Conservation (phyloP, 2,113 vertebrate species). For the Gnathonemus longibarbis region DNA sequence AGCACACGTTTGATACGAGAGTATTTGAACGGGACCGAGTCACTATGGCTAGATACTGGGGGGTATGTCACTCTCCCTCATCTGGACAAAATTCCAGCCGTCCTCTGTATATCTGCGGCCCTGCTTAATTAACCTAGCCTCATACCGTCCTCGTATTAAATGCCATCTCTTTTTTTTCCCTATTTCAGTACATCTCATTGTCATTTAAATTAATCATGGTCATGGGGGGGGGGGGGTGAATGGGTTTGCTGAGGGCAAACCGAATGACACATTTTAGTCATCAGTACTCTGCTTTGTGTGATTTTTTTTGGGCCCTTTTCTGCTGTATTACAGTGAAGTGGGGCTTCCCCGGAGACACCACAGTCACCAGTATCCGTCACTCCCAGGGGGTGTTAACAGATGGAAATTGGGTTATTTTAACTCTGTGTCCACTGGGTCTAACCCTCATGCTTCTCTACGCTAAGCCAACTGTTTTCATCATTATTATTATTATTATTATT, state of each 20-base stretch:
- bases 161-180: background rate
- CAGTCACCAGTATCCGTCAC: background rate
- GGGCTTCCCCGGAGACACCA: background rate
- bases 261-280: background rate
- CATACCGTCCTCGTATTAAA: background rate
- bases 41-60: background rate
- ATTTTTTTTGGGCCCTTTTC: background rate
- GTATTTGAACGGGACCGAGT: background rate
- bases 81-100: background rate
- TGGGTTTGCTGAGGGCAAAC: background rate
- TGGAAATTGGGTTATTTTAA: background rate
- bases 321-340: background rate
- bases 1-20: background rate
- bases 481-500: too few species aligned
- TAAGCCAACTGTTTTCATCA: too few species aligned
- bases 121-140: background rate
- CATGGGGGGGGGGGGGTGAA: too few species aligned
- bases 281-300: background rate
- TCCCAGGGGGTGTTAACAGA: background rate
- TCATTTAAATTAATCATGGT: conserved; percentile 11
- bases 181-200: background rate
- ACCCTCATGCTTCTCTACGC: too few species aligned
- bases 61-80: background rate
- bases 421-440: background rate
- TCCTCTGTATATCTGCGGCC: background rate